These are phyloP conservation scores for Halisarca cf. caerulea DNA, from an alignment of 37 sponge, comb jelly and placozoan species.

Conservation along the genomic window DNA sequence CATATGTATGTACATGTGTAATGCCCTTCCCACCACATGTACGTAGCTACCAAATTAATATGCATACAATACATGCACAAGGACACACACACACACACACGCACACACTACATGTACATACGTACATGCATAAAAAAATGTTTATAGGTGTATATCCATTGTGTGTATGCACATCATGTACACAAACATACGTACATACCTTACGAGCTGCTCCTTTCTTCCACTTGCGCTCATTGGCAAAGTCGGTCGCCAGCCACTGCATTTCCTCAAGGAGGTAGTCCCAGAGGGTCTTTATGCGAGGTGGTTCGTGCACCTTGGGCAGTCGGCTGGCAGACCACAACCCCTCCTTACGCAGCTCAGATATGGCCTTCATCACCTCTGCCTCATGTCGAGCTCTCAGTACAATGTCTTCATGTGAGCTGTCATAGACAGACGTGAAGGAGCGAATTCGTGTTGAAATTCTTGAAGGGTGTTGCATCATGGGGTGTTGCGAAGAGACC, in stretches of 20 bases:
- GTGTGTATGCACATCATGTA: too few species aligned
- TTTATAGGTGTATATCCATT: background rate
- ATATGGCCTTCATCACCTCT: slow-evolving; percentile 80
- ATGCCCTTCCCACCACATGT: background rate
- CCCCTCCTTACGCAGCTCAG: slow-evolving; percentile 88
- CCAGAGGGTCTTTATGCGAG: slow-evolving; percentile 80
- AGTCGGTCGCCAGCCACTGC: slow-evolving; percentile 97
- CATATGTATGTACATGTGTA: slow-evolving; percentile 9
- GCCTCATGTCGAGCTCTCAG: slow-evolving; percentile 91
- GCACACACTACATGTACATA: background rate
- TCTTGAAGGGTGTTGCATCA: background rate
- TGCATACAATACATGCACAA: too few species aligned
- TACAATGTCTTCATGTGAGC: slow-evolving; percentile 89
- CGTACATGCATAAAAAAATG: slow-evolving; percentile 71
- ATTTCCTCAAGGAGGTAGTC: slow-evolving; percentile 97
- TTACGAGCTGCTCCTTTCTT: slow-evolving; percentile 84
- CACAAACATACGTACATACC: slow-evolving; percentile 35
- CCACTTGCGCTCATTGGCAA: slow-evolving; percentile 93
- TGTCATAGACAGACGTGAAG: slow-evolving; percentile 64
- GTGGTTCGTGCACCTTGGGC: slow-evolving; percentile 91
- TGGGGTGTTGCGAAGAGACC: background rate
- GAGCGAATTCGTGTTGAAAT: slow-evolving; percentile 20
- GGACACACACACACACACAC: background rate
- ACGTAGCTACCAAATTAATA: background rate
- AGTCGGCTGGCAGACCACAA: slow-evolving; percentile 93